These are phyloP conservation scores for Bombus haemorrhoidalis DNA, from an alignment of 1,140 invertebrate species.

Conservation along the genomic window DNA sequence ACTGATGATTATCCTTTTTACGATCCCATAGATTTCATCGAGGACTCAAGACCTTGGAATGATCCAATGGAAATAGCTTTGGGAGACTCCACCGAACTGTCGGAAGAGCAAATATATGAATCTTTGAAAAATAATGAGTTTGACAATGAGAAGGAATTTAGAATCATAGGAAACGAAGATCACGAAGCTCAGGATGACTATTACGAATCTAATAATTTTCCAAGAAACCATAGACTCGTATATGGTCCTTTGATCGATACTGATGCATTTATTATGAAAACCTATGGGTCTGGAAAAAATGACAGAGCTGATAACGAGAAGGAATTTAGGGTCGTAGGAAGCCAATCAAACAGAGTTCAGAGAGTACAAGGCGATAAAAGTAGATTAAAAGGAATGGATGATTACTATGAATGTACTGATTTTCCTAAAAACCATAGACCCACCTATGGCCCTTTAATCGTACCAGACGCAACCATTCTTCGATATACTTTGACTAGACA, in stretches of 20 bases:
- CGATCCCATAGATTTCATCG: constrained; percentile 51
- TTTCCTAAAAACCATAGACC: not conserved
- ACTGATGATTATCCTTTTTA: constrained; percentile 12
- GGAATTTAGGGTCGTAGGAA: not conserved
- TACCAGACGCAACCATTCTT: not conserved
- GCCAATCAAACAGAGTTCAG: too few relatives aligned
- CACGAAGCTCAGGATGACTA: not conserved
- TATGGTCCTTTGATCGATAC: not conserved
- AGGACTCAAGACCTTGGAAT: constrained; percentile 14
- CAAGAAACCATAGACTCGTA: not conserved
- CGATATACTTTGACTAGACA: not conserved
- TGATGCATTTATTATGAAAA: constrained; percentile 20
- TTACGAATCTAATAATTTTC: not conserved
- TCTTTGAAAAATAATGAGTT: not conserved
- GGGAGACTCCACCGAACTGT: constrained; percentile 49
- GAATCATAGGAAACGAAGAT: not conserved
- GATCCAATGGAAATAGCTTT: constrained; percentile 6
- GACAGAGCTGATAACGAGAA: not conserved
- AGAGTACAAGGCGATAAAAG: not conserved
- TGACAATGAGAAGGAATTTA: not conserved
- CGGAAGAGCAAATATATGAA: constrained; percentile 36
- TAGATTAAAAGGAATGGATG: not conserved
- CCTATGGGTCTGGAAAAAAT: not conserved
- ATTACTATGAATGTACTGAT: not conserved
- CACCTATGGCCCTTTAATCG: not conserved